Evolutionary conservation across 2,888 invertebrate species (phyloP).

Genomic region (Phalera bucephala): DNA sequence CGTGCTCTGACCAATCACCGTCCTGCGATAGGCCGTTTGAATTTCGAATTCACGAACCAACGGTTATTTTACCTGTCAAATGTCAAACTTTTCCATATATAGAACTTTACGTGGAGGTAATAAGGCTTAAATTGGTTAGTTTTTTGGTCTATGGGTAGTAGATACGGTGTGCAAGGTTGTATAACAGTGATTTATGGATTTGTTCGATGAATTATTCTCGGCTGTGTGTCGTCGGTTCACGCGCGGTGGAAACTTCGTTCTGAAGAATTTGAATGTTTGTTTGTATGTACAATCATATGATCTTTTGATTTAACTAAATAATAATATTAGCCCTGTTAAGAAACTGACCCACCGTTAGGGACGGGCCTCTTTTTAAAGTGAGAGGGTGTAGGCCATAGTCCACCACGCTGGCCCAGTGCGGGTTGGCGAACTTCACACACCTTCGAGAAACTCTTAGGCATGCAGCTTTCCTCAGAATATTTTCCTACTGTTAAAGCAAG

Average conservation of each 20-base stretch:
- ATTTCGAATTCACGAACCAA: conserved; percentile 65
- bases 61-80: conserved; percentile 28
- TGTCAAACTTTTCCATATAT: conserved; percentile 22
- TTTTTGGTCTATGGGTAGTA: conserved; percentile 12
- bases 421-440: too few relatives aligned
- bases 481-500: too few relatives aligned
- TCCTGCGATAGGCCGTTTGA: conserved; percentile 73
- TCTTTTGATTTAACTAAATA: too few relatives aligned
- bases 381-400: too few relatives aligned
- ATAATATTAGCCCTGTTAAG: too few relatives aligned
- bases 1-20: conserved; percentile 78
- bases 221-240: conserved; percentile 61
- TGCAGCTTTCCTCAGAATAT: too few relatives aligned
- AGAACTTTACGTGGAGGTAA: conserved; percentile 2
- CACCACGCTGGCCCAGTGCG: too few relatives aligned
- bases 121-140: conserved; percentile 28
- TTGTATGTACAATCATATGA: conserved; percentile 15
- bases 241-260: conserved; percentile 55
- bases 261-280: conserved; percentile 21
- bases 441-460: too few relatives aligned
- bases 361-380: too few relatives aligned
- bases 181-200: conserved; percentile 77
- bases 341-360: too few relatives aligned
- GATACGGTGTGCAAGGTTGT: conserved; percentile 41
- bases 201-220: conserved; percentile 77